Evolutionary conservation across 2,888 invertebrate species (phyloP).

Genomic region (Nemapogon koenigi): DNA sequence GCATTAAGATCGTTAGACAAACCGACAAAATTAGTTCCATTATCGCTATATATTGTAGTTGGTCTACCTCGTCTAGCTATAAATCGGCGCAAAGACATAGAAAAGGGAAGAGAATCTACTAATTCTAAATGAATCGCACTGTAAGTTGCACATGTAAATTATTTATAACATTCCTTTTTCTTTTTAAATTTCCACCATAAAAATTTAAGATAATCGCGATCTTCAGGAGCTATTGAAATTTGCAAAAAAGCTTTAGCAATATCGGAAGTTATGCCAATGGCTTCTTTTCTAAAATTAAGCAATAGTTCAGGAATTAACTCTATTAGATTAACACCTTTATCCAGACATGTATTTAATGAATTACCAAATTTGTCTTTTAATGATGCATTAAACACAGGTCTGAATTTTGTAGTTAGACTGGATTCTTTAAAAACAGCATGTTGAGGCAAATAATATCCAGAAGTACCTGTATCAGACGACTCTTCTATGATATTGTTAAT

Average conservation of each 20-base stretch:
- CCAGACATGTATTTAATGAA: constrained; percentile 23
- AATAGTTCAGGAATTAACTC: constrained; percentile 16
- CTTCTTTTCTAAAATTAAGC: constrained; percentile 15
- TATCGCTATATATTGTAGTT: no score
- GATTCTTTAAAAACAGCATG: constrained; percentile 18
- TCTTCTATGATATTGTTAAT: no score
- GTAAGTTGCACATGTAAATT: no score
- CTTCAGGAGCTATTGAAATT: constrained; percentile 18
- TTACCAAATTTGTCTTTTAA: constrained; percentile 14
- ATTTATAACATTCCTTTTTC: no score
- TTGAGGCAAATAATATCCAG: constrained; percentile 19
- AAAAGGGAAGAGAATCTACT: no score
- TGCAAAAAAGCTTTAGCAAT: constrained; percentile 24
- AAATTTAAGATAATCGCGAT: constrained; percentile 22
- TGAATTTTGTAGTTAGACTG: constrained; percentile 20
- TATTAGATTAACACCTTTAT: constrained; percentile 22
- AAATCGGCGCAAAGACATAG: no score
- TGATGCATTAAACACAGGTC: constrained; percentile 24
- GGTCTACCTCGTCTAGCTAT: no score
- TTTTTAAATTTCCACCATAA: constrained; percentile 17
- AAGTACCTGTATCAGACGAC: neutral
- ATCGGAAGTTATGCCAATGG: constrained; percentile 19
- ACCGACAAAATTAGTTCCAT: no score
- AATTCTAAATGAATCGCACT: no score
- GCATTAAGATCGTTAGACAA: no score